Percentiles rank a stretch among this genome's conserved stretches.
phyloP scores from a whole-genome alignment of 2,888 invertebrate genomes.

The Nemurella pictetii region DNA sequence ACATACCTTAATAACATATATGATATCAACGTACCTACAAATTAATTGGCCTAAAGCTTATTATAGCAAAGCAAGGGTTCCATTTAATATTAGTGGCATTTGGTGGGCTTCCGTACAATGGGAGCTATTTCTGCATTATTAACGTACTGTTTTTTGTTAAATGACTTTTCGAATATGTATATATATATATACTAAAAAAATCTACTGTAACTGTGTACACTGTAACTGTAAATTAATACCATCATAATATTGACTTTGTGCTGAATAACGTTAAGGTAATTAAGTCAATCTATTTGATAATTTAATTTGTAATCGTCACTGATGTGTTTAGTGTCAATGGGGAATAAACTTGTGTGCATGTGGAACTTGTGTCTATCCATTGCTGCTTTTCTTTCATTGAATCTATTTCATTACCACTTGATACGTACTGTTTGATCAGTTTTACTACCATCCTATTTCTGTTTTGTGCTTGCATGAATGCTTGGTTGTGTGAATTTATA shows the following conservation, averaged over 20 bases:
- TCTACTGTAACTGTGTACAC: background rate
- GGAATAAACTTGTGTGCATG: conserved; percentile 43
- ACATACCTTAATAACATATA: background rate
- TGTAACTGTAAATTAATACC: background rate
- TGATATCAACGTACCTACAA: background rate
- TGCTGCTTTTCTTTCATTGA: conserved; percentile 1
- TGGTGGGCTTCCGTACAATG: background rate
- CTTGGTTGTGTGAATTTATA: background rate
- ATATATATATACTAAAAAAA: background rate
- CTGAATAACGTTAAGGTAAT: background rate
- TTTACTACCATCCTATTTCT: background rate
- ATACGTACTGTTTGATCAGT: background rate
- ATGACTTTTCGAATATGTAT: background rate
- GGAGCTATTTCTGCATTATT: background rate
- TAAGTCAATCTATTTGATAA: background rate
- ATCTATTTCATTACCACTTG: background rate
- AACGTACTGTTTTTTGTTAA: background rate
- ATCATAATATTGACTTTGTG: background rate
- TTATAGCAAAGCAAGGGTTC: background rate
- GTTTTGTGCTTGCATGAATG: background rate
- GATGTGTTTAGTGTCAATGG: conserved; percentile 28
- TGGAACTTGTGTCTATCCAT: conserved; percentile 33
- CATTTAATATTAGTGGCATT: background rate
- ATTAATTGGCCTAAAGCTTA: background rate
- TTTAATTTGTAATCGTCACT: conserved; percentile 11